A percentile compares a stretch with the other conserved stretches of the same genome.
These are phyloP conservation scores for Anolis apletophallus DNA, from an alignment of 2,797 vertebrate genomes.

Conservation along the genomic window DNA sequence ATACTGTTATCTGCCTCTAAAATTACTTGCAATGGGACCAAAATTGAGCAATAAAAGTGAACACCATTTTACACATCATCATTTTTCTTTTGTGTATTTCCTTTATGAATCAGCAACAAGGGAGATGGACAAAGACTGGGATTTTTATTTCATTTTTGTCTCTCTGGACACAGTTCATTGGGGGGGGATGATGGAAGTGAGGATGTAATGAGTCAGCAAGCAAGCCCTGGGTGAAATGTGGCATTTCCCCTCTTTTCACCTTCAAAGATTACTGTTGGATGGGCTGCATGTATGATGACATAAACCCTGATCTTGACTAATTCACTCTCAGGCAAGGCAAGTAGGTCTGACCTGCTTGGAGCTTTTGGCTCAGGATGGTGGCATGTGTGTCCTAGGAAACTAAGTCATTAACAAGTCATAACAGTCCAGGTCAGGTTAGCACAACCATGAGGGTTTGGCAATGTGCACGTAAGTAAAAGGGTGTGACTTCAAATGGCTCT, in stretches of 20 bases:
- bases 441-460: neutral
- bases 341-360: neutral
- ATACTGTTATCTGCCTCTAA: neutral
- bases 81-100: neutral
- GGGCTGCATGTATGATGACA: neutral
- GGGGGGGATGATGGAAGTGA: neutral
- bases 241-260: slow-evolving; percentile 9
- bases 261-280: neutral
- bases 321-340: neutral
- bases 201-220: neutral
- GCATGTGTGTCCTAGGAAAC: neutral
- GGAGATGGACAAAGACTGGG: slow-evolving; percentile 14
- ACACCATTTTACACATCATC: neutral
- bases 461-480: neutral
- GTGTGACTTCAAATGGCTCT: neutral
- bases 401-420: neutral
- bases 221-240: slow-evolving; percentile 4
- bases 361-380: neutral
- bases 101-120: slow-evolving; percentile 19
- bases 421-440: neutral
- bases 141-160: neutral
- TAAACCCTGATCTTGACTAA: neutral
- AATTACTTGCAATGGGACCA: neutral
- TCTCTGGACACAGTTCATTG: slow-evolving; percentile 5
- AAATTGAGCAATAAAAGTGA: neutral